These are phyloP conservation scores for Lathamus discolor DNA, from an alignment of 2,113 vertebrate species.

Conservation along the genomic window DNA sequence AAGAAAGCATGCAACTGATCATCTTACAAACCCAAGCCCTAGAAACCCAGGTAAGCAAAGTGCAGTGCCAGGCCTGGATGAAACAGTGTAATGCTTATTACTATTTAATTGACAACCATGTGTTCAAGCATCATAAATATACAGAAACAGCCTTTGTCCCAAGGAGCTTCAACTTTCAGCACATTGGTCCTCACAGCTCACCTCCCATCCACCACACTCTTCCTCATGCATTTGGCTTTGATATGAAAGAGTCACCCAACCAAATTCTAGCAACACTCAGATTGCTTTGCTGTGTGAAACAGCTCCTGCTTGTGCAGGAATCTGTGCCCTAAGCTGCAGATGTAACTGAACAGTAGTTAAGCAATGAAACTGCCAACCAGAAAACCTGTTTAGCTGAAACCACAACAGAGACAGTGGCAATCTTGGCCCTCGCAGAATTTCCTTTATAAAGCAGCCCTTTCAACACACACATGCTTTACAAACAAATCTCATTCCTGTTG, in stretches of 20 bases:
- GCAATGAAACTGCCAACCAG: background rate
- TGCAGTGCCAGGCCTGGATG: background rate
- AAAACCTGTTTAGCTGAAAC: conserved; percentile 6
- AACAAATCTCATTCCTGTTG: background rate
- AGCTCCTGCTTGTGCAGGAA: background rate
- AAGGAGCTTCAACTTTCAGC: background rate
- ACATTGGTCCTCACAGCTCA: background rate
- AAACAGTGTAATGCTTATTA: background rate
- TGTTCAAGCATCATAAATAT: background rate
- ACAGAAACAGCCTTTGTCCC: background rate
- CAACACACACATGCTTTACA: background rate
- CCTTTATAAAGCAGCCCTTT: background rate
- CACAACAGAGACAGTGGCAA: background rate
- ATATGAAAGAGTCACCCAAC: background rate
- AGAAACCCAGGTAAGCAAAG: background rate
- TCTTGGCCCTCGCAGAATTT: background rate
- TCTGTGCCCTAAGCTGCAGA: background rate
- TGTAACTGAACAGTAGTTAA: conserved; percentile 1
- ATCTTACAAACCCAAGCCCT: background rate
- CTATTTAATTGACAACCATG: accelerated
- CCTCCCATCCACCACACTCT: background rate
- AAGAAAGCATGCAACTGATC: background rate
- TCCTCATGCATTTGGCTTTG: background rate
- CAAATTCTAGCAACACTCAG: background rate
- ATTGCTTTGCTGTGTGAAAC: background rate